Percentiles rank a stretch among this genome's conserved stretches.
Conservation (phyloP, 2,797 vertebrate species). For the Poeciliopsis presidionis region DNA sequence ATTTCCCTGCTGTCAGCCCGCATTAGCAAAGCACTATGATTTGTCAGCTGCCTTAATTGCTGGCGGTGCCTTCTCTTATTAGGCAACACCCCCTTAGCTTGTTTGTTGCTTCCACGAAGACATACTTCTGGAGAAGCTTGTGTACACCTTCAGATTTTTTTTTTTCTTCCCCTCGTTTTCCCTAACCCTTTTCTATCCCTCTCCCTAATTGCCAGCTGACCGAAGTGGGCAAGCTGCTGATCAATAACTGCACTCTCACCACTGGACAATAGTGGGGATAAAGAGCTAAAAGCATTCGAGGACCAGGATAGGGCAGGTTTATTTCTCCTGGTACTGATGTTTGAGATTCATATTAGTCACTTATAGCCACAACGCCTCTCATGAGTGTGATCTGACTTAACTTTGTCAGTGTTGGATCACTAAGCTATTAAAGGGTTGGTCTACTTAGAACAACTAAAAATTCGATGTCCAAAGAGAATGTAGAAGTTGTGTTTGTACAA, state of each 20-base stretch:
- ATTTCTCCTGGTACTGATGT: constrained; percentile 32
- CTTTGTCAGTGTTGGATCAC: background rate
- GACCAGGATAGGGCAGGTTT: constrained; percentile 31
- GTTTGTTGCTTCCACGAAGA: constrained; percentile 74
- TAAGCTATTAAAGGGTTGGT: background rate
- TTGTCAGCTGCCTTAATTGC: constrained; percentile 85
- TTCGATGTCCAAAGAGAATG: background rate
- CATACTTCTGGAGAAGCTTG: constrained; percentile 68
- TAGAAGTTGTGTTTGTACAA: background rate
- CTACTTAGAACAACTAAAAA: background rate
- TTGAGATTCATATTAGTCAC: constrained; percentile 21
- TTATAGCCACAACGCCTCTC: constrained; percentile 2
- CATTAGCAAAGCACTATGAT: constrained; percentile 79
- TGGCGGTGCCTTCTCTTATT: constrained; percentile 83
- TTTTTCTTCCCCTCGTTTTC: too few relatives aligned
- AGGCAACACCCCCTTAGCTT: constrained; percentile 74
- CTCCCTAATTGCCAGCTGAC: constrained; percentile 60
- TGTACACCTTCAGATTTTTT: constrained; percentile 65
- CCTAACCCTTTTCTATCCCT: constrained; percentile 27
- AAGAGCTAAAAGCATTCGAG: constrained; percentile 67
- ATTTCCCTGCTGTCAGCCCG: constrained; percentile 85
- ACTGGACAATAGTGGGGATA: constrained; percentile 67
- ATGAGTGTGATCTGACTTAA: background rate
- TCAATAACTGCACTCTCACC: constrained; percentile 66
- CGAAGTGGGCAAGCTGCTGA: constrained; percentile 61